A percentile compares a stretch with the other conserved stretches of the same genome.
Conservation (phyloP, 1,140 invertebrate species). For the Hydropsyche tenuis region DNA sequence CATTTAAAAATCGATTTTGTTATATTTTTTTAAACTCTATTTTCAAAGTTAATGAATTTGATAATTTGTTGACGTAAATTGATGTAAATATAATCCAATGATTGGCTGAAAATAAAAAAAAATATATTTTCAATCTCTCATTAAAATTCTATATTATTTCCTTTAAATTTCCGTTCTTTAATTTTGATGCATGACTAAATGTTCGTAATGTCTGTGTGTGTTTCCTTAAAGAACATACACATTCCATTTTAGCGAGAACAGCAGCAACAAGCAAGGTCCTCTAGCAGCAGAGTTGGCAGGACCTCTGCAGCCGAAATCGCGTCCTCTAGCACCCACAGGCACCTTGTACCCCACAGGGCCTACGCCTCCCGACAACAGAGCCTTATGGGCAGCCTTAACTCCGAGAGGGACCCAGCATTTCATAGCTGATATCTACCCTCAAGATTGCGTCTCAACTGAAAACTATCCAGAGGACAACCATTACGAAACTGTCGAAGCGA, state of each 20-base stretch:
- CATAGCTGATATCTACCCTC: slow-evolving; percentile 67
- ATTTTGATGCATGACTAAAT: slow-evolving; percentile 50
- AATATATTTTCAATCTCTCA: too few relatives aligned
- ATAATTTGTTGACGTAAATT: too few relatives aligned
- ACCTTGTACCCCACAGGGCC: slow-evolving; percentile 63
- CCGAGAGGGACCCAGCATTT: slow-evolving; percentile 78
- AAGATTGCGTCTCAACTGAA: slow-evolving; percentile 56
- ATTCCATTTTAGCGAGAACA: slow-evolving; percentile 49
- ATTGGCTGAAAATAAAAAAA: too few relatives aligned
- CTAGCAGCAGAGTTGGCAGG: slow-evolving; percentile 52
- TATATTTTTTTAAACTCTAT: too few relatives aligned
- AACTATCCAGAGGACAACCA: slow-evolving; percentile 72
- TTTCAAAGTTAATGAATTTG: too few relatives aligned
- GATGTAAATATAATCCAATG: too few relatives aligned
- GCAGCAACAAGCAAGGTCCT: slow-evolving; percentile 46
- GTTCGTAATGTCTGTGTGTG: slow-evolving; percentile 43
- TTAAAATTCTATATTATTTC: not conserved
- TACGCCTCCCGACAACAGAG: slow-evolving; percentile 58
- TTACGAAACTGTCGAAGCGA: slow-evolving; percentile 76
- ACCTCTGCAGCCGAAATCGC: slow-evolving; percentile 52
- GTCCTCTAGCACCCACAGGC: slow-evolving; percentile 56
- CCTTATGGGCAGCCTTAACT: slow-evolving; percentile 83
- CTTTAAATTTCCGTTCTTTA: not conserved
- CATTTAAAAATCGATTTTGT: too few relatives aligned
- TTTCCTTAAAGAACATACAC: slow-evolving; percentile 50